Evolutionary conservation across 2,888 invertebrate species (phyloP).

Genomic region (Cephalotes varians): DNA sequence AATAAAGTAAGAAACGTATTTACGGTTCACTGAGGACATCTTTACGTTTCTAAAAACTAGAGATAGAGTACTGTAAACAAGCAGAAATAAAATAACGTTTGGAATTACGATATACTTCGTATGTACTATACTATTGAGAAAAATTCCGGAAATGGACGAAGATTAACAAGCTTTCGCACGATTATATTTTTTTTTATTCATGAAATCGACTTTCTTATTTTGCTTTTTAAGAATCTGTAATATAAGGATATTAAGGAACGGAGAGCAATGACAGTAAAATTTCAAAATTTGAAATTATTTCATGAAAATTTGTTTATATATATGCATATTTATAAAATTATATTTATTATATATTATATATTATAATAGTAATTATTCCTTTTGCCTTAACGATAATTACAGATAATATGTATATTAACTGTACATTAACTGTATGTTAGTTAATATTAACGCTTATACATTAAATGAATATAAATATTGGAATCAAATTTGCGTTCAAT

Average conservation of each 20-base stretch:
- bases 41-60: slow-evolving; percentile 50
- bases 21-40: slow-evolving; percentile 40
- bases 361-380: background rate
- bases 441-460: background rate
- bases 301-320: background rate
- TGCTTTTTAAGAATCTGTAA: background rate
- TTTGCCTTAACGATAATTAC: background rate
- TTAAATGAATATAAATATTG: slow-evolving; percentile 24
- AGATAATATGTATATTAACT: background rate
- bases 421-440: too few relatives aligned
- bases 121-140: background rate
- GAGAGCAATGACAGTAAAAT: background rate
- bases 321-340: background rate
- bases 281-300: background rate
- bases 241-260: background rate
- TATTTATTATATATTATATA: background rate
- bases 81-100: slow-evolving; percentile 38
- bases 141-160: background rate
- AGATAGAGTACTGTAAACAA: slow-evolving; percentile 39
- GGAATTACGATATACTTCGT: background rate
- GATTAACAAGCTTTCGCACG: slow-evolving; percentile 5
- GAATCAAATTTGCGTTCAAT: background rate
- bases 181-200: slow-evolving; percentile 21
- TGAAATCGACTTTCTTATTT: slow-evolving; percentile 38
- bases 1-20: slow-evolving; percentile 49